Conservation (phyloP, 2,113 vertebrate genomes). For the Tinamus guttatus region DNA sequence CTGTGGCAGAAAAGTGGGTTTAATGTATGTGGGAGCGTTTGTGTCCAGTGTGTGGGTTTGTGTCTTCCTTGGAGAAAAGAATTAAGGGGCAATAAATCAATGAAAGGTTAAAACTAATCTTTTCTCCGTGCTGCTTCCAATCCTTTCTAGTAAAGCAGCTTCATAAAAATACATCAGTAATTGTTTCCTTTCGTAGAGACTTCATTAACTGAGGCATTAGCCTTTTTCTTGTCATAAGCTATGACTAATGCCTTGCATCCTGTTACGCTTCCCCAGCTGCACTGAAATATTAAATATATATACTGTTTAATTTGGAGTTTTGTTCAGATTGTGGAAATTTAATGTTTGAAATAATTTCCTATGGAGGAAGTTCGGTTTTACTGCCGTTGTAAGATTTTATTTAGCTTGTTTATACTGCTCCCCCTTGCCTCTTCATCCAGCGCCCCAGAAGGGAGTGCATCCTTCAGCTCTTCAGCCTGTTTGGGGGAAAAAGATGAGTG, state of each 20-base stretch:
- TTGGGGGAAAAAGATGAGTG: background rate
- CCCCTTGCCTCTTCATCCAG: background rate
- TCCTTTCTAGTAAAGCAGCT: constrained; percentile 9
- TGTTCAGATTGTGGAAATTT: background rate
- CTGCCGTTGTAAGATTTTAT: background rate
- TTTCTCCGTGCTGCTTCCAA: background rate
- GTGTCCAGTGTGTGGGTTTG: background rate
- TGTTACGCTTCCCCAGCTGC: background rate
- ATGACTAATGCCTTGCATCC: constrained; percentile 1
- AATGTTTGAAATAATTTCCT: background rate
- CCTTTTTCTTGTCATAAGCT: background rate
- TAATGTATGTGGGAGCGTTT: background rate
- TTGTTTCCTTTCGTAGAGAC: constrained; percentile 37
- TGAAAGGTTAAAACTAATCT: constrained; percentile 45
- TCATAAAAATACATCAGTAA: constrained; percentile 36
- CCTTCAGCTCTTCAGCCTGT: background rate
- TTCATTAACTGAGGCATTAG: constrained; percentile 35
- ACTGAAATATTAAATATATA: background rate
- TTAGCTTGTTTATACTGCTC: background rate
- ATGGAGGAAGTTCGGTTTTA: background rate
- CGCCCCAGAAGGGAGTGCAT: background rate
- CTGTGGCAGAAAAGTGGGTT: background rate
- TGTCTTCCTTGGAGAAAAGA: background rate
- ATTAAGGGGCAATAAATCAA: constrained; percentile 21
- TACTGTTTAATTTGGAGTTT: background rate